These are phyloP conservation scores for Muraenolepis orangiensis DNA, from an alignment of 2,797 vertebrate genomes.

Conservation along the genomic window DNA sequence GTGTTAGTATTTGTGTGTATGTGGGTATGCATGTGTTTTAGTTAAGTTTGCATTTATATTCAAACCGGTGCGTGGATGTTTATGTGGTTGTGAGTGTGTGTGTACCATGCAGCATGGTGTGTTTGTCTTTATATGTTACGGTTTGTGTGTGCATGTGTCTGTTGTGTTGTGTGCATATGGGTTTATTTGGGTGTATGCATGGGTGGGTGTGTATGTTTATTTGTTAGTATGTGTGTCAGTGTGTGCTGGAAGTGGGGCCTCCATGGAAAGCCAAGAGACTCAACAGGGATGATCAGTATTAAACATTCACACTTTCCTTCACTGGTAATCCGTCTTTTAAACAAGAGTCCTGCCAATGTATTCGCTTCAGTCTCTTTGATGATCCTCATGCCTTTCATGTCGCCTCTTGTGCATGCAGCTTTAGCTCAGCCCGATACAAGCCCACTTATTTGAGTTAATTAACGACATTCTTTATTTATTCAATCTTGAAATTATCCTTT, in stretches of 20 bases:
- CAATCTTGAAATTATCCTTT: neutral
- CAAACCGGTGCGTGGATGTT: neutral
- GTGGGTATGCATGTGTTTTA: neutral
- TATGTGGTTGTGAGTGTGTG: neutral
- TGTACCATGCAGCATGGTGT: neutral
- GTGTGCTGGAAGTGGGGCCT: slow-evolving; percentile 8
- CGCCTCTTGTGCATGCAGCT: slow-evolving; percentile 13
- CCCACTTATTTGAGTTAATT: neutral
- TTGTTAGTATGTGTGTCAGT: neutral
- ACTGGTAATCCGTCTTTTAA: slow-evolving; percentile 49
- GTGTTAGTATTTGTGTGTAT: neutral
- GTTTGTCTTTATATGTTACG: slow-evolving; percentile 1
- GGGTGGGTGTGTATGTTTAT: neutral
- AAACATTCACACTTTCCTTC: slow-evolving; percentile 52
- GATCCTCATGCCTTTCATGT: slow-evolving; percentile 60
- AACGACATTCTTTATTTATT: neutral
- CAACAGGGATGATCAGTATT: slow-evolving; percentile 43
- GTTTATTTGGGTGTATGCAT: too few species aligned
- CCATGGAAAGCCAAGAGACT: neutral
- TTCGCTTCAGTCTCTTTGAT: slow-evolving; percentile 62
- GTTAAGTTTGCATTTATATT: neutral
- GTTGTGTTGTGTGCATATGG: too few species aligned
- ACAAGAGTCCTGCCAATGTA: slow-evolving; percentile 52
- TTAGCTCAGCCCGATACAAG: neutral
- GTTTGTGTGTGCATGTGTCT: slow-evolving; percentile 3